phyloP scores from a whole-genome alignment of 2,888 invertebrate genomes.

The Branchellion lobata region DNA sequence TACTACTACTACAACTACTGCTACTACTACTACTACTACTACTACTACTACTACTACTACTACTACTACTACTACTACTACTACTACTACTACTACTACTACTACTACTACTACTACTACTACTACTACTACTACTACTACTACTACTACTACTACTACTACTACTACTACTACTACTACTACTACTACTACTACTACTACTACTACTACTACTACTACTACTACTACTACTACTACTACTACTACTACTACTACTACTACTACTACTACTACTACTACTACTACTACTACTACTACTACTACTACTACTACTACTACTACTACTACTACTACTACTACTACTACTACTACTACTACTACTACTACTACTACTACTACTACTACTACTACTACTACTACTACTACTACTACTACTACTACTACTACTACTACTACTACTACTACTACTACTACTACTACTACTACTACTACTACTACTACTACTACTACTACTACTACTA shows the following conservation, averaged over 20 bases:
- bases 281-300: constrained; percentile 29
- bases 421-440: constrained; percentile 29
- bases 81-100: constrained; percentile 17
- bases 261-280: constrained; percentile 31
- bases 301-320: constrained; percentile 29
- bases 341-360: constrained; percentile 24
- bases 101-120: constrained; percentile 25
- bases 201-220: constrained; percentile 12
- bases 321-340: constrained; percentile 24
- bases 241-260: constrained; percentile 31
- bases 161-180: constrained; percentile 8
- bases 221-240: constrained; percentile 33
- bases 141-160: constrained; percentile 15
- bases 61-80: constrained; percentile 31
- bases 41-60: constrained; percentile 29
- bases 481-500: constrained; percentile 30
- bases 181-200: constrained; percentile 12
- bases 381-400: constrained; percentile 30
- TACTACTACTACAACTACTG: constrained; percentile 9
- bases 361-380: constrained; percentile 12
- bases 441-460: constrained; percentile 31
- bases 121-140: constrained; percentile 20
- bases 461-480: constrained; percentile 31
- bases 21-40: constrained; percentile 32
- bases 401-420: constrained; percentile 31